Percentiles rank a stretch among this genome's conserved stretches.
Conservation (phyloP, 1,140 invertebrate genomes). For the Drosophila rhopaloa region DNA sequence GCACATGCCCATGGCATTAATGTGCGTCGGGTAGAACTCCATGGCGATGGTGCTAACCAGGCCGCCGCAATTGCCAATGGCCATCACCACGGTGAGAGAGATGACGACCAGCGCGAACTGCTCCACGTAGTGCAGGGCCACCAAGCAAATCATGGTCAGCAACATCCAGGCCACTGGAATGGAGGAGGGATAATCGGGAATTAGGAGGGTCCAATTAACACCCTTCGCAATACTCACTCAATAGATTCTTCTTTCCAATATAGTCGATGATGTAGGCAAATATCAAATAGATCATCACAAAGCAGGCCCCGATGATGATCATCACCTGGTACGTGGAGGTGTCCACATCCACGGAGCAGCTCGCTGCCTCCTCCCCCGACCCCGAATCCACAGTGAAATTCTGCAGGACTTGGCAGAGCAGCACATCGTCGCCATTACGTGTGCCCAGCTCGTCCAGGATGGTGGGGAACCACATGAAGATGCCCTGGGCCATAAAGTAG, state of each 20-base stretch:
- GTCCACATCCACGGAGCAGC: constrained; percentile 49
- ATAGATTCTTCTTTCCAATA: constrained; percentile 68
- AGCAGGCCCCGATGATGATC: constrained; percentile 71
- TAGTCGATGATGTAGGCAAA: constrained; percentile 77
- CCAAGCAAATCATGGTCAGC: constrained; percentile 45
- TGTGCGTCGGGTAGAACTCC: constrained; percentile 84
- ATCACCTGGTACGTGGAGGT: constrained; percentile 58
- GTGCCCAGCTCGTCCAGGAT: constrained; percentile 69
- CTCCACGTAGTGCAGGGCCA: constrained; percentile 55
- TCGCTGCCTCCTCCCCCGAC: background rate
- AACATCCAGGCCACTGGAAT: constrained; percentile 65
- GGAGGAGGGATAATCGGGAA: background rate
- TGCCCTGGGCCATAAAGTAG: constrained; percentile 81
- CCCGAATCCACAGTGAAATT: constrained; percentile 6
- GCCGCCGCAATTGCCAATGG: constrained; percentile 81
- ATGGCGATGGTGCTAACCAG: constrained; percentile 83
- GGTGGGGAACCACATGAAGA: constrained; percentile 85
- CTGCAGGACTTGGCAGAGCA: constrained; percentile 57
- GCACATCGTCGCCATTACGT: background rate
- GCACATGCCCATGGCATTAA: constrained; percentile 85
- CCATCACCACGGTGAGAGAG: constrained; percentile 69
- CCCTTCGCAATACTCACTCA: constrained; percentile 54
- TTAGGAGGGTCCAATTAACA: too few species aligned
- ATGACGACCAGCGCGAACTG: constrained; percentile 61
- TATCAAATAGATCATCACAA: constrained; percentile 66